Evolutionary conservation across 2,888 invertebrate species (phyloP), one percentile per base, ranked within the genome.

Genomic region (Linyphia triangularis): DNA sequence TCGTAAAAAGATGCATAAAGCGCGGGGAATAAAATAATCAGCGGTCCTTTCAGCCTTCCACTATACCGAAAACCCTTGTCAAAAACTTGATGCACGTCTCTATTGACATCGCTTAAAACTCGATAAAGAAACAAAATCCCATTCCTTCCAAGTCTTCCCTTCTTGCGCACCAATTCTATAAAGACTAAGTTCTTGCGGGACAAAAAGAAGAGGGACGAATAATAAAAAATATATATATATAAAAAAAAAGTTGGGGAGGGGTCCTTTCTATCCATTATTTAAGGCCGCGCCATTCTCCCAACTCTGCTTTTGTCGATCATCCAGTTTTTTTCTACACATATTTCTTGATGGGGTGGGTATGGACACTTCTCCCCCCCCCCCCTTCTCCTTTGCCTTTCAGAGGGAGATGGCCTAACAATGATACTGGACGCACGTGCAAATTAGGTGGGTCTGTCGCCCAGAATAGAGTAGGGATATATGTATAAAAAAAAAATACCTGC

Each of bases 31-130:
- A 51, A 51, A 51, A 51, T 51, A 51, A 51, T 51, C 51, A 51
- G 51, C 51, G 16, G 16, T 51, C 51, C 51, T 51, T 51, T 51
- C 51, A 51, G 0, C 13, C 16, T 13, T 40, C 40, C 40, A 9
- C 40, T 16, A 1, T 0, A 51, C 16, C 33, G 5, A 5, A 51
- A n/a, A 5, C 13, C 16, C 51, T 51, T 51, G 51, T 51, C 51
- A 51, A 51, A 51, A 51, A 51, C 51, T 51, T 51, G 51, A 51
- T 51, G 51, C 51, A 51, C 51, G 51, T 51, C 51, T 51, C 51
- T n/a, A 51, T 51, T 16, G 51, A 51, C 51, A 51, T 51, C 51
- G 51, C 51, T 51, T 51, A 51, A 51, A 51, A 5, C 51, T 5
- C 51, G 51, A 51, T 51, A 51, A 51, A 51, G 51, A 51, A 51